Base-by-base conservation (phyloP, 2,888 invertebrate species). In the Apamea sordens region DNA sequence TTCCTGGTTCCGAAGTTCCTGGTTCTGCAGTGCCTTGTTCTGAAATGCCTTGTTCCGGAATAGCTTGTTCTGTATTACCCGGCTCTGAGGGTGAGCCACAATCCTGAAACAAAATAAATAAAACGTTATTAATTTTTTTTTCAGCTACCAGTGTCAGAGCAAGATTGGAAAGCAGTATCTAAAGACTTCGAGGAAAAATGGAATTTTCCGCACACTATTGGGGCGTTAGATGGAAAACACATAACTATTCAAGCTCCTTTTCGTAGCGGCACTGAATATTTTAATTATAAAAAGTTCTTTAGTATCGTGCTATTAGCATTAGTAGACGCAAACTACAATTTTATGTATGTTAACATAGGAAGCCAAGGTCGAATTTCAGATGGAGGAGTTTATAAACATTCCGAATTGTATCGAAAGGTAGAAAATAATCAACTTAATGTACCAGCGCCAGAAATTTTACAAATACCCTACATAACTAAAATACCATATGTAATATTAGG, bases 241-340 rank as follows among this genome's bases (percentile, higher is more conserved):
- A 71, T 85, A 63, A 74, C 53, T 72, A 80, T 79, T 74, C 77
- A 79, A 76, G 73, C 74, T 70, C 84, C 85, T 69, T 53, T 72
- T 73, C 79, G 76, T 76, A 82, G 77, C 68, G 83, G 78, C 70
- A 81, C 73, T 68, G 77, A 74, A 73, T 89, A 81, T 82, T 74
- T 79, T 44, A 84, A 82, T 80, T 82, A 82, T 63, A 79, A 83
- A 80, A 79, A 44, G 59, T 61, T 44, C 28, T 72, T 72, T 61
- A 41, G 81, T 65, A 84, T 86, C 21, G 76, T 88, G 50, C 80
- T 87, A 32, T 68, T 87, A 47, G 85, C 84, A 76, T 76, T 84
- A 73, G 83, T 86, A 75, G 83, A 86, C 71, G 21, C 83, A 77
- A 79, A 86, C 44, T 86, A 84, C 72, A 86, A 87, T 64, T 88